Base-by-base conservation (phyloP, 1,140 invertebrate genomes). In the Condylostylus longicornis region DNA sequence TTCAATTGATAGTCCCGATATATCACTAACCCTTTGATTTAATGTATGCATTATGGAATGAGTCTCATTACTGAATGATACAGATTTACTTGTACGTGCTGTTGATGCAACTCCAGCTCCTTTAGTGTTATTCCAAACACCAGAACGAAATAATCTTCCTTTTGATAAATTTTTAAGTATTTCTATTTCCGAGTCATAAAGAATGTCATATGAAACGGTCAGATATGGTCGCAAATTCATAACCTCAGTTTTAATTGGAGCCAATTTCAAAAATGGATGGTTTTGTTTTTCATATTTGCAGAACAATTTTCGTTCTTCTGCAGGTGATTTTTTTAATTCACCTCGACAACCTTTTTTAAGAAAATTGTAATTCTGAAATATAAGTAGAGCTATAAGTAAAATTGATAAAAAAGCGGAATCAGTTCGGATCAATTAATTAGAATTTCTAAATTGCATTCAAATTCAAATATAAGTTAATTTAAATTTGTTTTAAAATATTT, bases 31-130 rank as follows among this genome's bases (percentile, higher is more conserved):
- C 28, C 83, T 67, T 44, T 67, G 68, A 21, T 82, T 81, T 23
- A 97, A 73, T 32, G 68, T 71, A 7, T 66, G 72, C 13, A 98
- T 73, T 19, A 80, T 68, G 20, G 69, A 56, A 51, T 91, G 72
- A 54, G 96, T 89, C 15, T 77, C 64, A 43, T 81, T 80, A 50
- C 80, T 82, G 9, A 98, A 66, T 94, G 93, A 98, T 2, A 88
- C 82, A 40, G 89, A 95, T 68, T 98, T 98, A 58, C 89, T 95
- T 49, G 98, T 96, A 45, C 95, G 74, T 63, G 98, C 98, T 50
- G 81, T 74, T 5, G 94, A 93, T 20, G 81, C 78, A 61, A 95
- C 90, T 43, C 97, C 66, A 50, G 87, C 78, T 15, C 94, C 94
- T 0, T 93, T 96, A 48, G 79, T 74, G 17, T 87, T 80, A 63